Percentiles rank a stretch among this genome's conserved stretches.
These are phyloP conservation scores for Amphilophus citrinellus DNA, from an alignment of 2,113 vertebrate species.

Conservation along the genomic window DNA sequence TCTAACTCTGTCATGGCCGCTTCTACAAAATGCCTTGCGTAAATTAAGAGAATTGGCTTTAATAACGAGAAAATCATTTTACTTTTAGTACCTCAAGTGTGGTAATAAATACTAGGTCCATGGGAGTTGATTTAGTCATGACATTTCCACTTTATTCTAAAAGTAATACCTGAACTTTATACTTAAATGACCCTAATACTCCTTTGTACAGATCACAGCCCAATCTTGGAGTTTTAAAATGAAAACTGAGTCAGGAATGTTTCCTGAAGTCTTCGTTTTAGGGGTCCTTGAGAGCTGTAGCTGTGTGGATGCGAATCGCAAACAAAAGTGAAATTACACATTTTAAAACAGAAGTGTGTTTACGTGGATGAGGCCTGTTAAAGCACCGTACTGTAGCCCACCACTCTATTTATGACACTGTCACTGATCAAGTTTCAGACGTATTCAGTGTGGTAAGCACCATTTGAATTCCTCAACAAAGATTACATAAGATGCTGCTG, in stretches of 20 bases:
- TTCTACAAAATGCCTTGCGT: not conserved
- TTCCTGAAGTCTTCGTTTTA: not conserved
- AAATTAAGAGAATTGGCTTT: not conserved
- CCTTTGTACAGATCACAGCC: too few species aligned
- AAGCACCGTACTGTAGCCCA: constrained; percentile 19
- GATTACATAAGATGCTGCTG: constrained; percentile 29
- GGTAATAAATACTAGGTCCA: not conserved
- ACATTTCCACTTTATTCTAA: not conserved
- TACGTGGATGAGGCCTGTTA: not conserved
- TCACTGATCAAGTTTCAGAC: constrained; percentile 2
- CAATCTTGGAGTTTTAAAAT: too few species aligned
- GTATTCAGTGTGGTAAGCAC: constrained; percentile 3
- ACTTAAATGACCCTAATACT: too few species aligned
- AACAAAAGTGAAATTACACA: not conserved
- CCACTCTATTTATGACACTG: constrained; percentile 40
- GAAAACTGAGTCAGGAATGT: not conserved
- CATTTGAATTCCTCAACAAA: constrained; percentile 13
- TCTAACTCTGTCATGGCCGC: not conserved
- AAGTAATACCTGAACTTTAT: not conserved
- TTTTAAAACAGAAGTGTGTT: too few species aligned
- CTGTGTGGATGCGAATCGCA: not conserved
- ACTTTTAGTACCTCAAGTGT: not conserved
- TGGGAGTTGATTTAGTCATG: not conserved
- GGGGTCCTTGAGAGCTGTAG: not conserved
- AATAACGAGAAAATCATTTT: not conserved